Conservation (phyloP, 2,113 vertebrate species). For the Athene noctua region DNA sequence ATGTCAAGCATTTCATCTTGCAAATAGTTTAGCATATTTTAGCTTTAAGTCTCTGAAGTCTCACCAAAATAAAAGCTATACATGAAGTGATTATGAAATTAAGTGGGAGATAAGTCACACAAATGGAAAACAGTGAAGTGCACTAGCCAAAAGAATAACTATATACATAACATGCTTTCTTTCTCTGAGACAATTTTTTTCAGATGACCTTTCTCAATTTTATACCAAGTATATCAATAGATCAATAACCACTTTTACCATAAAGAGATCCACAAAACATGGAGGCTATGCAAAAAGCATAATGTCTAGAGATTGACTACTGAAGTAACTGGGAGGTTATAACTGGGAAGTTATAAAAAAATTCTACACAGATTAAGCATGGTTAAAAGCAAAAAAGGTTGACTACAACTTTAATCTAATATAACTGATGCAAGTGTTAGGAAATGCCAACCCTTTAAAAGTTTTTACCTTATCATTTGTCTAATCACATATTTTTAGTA, state of each 20-base stretch:
- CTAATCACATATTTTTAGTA: not conserved
- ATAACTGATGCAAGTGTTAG: not conserved
- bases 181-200: not conserved
- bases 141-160: not conserved
- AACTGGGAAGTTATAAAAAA: not conserved
- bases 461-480: not conserved
- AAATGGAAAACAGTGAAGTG: slow-evolving; percentile 5
- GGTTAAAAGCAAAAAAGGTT: not conserved
- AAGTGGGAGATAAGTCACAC: not conserved
- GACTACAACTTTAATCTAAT: not conserved
- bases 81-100: not conserved
- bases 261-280: not conserved
- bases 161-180: not conserved
- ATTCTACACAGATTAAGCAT: not conserved
- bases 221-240: not conserved
- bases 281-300: not conserved
- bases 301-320: not conserved
- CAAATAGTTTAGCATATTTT: not conserved
- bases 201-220: not conserved
- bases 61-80: not conserved
- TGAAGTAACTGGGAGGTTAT: not conserved
- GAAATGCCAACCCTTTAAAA: not conserved
- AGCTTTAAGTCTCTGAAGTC: not conserved
- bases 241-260: not conserved
- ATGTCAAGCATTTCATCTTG: not conserved